Conservation (phyloP, 2,797 vertebrate species). For the Odontamblyopus rebecca region DNA sequence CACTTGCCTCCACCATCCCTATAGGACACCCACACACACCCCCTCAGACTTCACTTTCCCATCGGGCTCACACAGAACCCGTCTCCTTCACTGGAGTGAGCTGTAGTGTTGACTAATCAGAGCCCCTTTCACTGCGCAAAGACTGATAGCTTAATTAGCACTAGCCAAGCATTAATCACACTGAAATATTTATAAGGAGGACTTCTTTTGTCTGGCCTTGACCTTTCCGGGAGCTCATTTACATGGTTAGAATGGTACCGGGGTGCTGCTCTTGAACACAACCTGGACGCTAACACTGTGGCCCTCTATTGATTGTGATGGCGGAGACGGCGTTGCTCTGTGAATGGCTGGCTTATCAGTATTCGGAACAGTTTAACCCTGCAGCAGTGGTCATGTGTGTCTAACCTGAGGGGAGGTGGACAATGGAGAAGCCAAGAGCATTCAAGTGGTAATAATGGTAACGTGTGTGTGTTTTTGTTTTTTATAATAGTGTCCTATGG, state of each 20-base stretch:
- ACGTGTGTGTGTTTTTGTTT: not conserved
- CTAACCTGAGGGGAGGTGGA: constrained; percentile 20
- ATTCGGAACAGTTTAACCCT: constrained; percentile 50
- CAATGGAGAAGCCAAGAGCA: constrained; percentile 55
- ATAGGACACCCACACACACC: constrained; percentile 4
- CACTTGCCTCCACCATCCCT: constrained; percentile 1
- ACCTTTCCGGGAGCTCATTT: constrained; percentile 80
- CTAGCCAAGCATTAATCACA: constrained; percentile 74
- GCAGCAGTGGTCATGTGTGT: constrained; percentile 17
- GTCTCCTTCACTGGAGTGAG: constrained; percentile 41
- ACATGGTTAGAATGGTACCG: constrained; percentile 68
- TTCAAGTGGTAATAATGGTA: constrained; percentile 61
- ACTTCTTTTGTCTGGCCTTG: constrained; percentile 80
- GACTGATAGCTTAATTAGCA: constrained; percentile 75
- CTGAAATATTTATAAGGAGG: constrained; percentile 80
- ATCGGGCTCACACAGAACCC: constrained; percentile 18
- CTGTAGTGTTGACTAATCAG: constrained; percentile 64
- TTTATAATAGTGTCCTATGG: no score
- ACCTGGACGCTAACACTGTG: constrained; percentile 25
- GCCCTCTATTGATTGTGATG: constrained; percentile 75
- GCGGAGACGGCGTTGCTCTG: constrained; percentile 47
- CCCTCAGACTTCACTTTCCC: constrained; percentile 7
- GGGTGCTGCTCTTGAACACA: constrained; percentile 49
- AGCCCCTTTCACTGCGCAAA: constrained; percentile 50
- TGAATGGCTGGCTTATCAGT: constrained; percentile 74